Evolutionary conservation across 2,797 vertebrate species (phyloP).

Genomic region (Mormyrus proboscirostris): DNA sequence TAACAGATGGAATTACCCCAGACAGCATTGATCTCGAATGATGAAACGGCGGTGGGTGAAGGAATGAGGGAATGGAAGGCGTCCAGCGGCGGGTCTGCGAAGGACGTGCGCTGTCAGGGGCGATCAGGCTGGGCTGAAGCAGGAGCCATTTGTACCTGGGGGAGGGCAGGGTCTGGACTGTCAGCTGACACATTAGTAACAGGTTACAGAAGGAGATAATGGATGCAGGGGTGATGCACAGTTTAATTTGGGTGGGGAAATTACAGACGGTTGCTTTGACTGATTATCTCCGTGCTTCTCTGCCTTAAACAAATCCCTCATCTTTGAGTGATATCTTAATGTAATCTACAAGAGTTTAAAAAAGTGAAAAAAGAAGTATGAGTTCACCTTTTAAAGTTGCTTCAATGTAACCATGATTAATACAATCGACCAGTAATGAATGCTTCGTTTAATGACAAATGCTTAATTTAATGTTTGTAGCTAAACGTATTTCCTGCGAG

Average conservation of each 20-base stretch:
- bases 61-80: background rate
- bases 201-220: background rate
- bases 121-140: background rate
- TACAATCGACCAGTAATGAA: background rate
- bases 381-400: background rate
- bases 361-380: background rate
- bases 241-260: background rate
- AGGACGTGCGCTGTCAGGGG: background rate
- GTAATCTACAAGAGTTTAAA: background rate
- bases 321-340: background rate
- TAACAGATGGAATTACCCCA: background rate
- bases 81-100: background rate
- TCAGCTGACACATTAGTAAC: background rate
- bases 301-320: background rate
- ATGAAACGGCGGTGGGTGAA: background rate
- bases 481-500: background rate
- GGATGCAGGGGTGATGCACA: background rate
- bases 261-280: background rate
- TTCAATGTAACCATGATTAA: background rate
- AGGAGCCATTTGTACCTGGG: background rate
- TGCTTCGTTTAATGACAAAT: background rate
- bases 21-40: conserved; percentile 10
- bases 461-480: background rate
- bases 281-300: background rate
- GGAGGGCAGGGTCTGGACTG: too few species aligned